Base-by-base conservation (phyloP, 2,113 vertebrate genomes). In the Rhabdomys dilectus region DNA sequence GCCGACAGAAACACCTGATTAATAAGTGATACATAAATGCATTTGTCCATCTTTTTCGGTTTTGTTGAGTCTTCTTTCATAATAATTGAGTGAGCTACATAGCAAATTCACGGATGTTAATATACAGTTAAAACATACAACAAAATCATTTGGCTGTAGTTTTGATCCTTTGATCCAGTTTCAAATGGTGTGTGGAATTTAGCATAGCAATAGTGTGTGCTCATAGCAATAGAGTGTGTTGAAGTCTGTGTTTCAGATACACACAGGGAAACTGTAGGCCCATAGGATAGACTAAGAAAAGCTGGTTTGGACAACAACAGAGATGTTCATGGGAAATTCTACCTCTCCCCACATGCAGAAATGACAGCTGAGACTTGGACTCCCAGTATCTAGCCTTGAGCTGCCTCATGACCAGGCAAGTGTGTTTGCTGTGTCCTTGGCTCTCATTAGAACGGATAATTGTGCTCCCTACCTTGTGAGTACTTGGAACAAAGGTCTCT, bases 181-280 rank as follows among this genome's bases (percentile, higher is more conserved):
- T 77, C 39, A 88, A 1, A 81, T 56, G 70, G 51, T 66, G 4
- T 92, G 7, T 90, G 53, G 26, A 48, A 87, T 93, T 91, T 93
- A 45, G 48, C 34, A 13, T 87, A 45, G 51, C n/a, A 86, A 87
- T 60, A 75, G 82, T 48, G 56, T n/a, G 39, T 91, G 51, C 9
- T 39, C 34, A 13, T 89, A 39, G 51, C n/a, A 86, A 87, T 60
- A 75, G 82, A 92, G 56, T 39, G 62, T n/a, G 39, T 91, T 51
- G 19, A 85, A 51, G 51, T 88, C 24, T 60, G 24, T 42, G 39
- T 64, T 82, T 73, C 88, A 91, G 53, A 95, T 84, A 51, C 60
- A 34, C 1, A 89, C 5, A 80, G 39, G 26, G 16, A 53, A 8
- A 36, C 26, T 56, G 3, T 56, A 39, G 39, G 21, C 17, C 31